These are phyloP conservation scores for Platorchestia sp. DNA, from an alignment of 1,140 invertebrate species.

Conservation along the genomic window DNA sequence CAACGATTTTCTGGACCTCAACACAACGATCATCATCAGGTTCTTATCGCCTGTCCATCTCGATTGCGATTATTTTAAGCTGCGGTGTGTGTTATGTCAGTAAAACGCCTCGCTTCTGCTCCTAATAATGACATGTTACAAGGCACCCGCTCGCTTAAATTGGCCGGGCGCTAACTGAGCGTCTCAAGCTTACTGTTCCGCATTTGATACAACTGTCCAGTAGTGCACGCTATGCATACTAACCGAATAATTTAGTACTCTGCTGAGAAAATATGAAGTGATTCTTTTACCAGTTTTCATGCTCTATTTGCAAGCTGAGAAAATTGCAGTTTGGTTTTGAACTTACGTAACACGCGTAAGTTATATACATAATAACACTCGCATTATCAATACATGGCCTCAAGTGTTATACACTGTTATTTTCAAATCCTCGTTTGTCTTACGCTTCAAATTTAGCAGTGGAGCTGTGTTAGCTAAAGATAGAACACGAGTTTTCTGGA, in stretches of 20 bases:
- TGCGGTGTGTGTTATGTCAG: conserved; percentile 17
- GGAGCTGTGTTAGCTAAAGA: neutral
- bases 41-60: conserved; percentile 14
- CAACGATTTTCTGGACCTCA: neutral
- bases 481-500: neutral
- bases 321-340: neutral
- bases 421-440: neutral
- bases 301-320: neutral
- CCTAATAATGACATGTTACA: conserved; percentile 17
- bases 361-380: neutral
- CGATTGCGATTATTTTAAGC: neutral
- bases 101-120: neutral
- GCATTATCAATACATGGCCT: too few species aligned
- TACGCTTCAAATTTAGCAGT: neutral
- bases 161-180: neutral
- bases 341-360: neutral
- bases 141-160: neutral
- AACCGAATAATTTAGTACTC: neutral
- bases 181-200: neutral
- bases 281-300: neutral
- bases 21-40: neutral
- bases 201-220: neutral
- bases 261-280: neutral
- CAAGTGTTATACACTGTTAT: neutral
- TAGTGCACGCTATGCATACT: neutral